Conservation (phyloP, 1,140 invertebrate genomes). For the Atta texana region DNA sequence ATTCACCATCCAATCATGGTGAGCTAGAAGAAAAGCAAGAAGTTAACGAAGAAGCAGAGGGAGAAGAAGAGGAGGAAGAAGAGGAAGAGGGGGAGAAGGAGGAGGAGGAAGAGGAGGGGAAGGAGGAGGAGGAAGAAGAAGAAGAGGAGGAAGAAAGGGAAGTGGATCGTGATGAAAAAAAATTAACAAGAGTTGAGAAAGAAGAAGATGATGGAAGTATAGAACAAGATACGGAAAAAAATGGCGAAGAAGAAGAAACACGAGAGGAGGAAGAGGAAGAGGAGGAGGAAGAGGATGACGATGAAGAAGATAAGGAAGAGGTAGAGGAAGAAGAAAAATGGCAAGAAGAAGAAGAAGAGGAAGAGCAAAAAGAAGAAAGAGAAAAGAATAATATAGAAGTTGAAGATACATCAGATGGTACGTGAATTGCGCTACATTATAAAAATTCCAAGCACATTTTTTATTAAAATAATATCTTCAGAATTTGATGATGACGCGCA, state of each 20-base stretch:
- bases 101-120: background rate
- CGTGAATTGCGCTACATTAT: constrained; percentile 12
- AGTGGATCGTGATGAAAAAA: background rate
- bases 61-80: constrained; percentile 52
- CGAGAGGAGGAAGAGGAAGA: constrained; percentile 49
- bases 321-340: constrained; percentile 51
- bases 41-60: constrained; percentile 74
- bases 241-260: constrained; percentile 73
- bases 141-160: constrained; percentile 65
- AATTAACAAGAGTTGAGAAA: constrained; percentile 19
- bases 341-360: background rate
- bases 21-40: constrained; percentile 81
- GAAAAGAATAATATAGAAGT: constrained; percentile 69
- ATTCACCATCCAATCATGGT: constrained; percentile 82
- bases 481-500: constrained; percentile 71
- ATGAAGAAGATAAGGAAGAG: constrained; percentile 7
- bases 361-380: constrained; percentile 57
- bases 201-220: constrained; percentile 37
- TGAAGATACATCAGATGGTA: constrained; percentile 77
- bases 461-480: constrained; percentile 11
- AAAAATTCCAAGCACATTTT: constrained; percentile 8
- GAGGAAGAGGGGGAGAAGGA: constrained; percentile 50
- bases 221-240: constrained; percentile 61
- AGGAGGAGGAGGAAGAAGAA: constrained; percentile 13
- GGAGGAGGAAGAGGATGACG: constrained; percentile 60